These are phyloP conservation scores for Climacteris rufus DNA, from an alignment of 2,113 vertebrate genomes.

Conservation along the genomic window DNA sequence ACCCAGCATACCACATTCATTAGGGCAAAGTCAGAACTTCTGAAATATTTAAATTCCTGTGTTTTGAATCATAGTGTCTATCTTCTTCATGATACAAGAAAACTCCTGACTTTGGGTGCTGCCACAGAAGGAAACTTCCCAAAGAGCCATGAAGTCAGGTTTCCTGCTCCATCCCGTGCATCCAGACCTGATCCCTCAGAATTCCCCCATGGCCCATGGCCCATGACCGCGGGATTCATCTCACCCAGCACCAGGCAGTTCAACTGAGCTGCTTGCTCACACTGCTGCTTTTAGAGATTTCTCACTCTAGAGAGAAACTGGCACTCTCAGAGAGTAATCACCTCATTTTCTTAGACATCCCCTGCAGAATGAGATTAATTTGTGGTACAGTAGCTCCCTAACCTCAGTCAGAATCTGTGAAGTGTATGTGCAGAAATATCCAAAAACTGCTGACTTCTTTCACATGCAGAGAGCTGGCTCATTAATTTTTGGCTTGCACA, in stretches of 20 bases:
- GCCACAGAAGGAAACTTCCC: background rate
- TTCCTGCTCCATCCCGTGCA: background rate
- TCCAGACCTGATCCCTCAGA: background rate
- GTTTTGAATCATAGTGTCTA: background rate
- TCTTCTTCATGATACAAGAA: background rate
- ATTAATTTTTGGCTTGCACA: constrained; percentile 9
- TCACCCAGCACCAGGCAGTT: background rate
- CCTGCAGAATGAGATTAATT: constrained; percentile 35
- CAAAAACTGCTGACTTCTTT: constrained; percentile 17
- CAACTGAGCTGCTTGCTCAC: background rate
- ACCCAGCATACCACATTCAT: accelerated
- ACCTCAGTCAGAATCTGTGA: constrained; percentile 7
- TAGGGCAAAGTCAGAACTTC: background rate
- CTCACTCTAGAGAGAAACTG: background rate
- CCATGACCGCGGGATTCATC: background rate
- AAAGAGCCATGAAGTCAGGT: background rate
- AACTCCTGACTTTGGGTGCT: background rate
- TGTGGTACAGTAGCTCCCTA: background rate
- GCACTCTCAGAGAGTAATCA: background rate
- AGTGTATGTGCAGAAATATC: background rate
- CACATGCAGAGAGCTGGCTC: background rate
- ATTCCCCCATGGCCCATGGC: accelerated
- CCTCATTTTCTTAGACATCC: constrained; percentile 24
- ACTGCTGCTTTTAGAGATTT: background rate
- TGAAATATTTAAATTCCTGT: background rate